These are phyloP conservation scores for Kryptolebias ocellatus DNA, from an alignment of 2,797 vertebrate genomes.

Conservation along the genomic window DNA sequence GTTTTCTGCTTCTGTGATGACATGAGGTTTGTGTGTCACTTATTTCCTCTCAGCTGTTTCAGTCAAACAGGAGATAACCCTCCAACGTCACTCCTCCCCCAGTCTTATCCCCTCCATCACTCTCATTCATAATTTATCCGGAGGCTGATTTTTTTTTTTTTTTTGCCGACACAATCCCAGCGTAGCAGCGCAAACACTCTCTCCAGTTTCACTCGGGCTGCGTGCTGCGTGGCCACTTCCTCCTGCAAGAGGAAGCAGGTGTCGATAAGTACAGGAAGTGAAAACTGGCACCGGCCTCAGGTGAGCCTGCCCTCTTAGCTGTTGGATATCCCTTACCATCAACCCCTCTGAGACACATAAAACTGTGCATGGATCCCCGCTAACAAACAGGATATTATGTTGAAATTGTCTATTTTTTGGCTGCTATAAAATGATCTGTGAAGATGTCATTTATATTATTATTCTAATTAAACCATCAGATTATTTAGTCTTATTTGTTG, in stretches of 20 bases:
- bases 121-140: constrained; percentile 84
- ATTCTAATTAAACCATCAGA: too few species aligned
- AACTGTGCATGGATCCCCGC: neutral
- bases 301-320: constrained; percentile 75
- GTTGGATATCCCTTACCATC: constrained; percentile 70
- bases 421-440: too few species aligned
- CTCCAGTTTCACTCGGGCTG: constrained; percentile 74
- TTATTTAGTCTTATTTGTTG: too few species aligned
- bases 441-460: too few species aligned
- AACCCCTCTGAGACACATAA: constrained; percentile 15
- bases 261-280: constrained; percentile 84
- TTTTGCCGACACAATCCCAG: constrained; percentile 77
- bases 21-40: constrained; percentile 35
- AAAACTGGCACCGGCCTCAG: constrained; percentile 78
- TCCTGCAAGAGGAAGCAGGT: constrained; percentile 80
- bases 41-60: constrained; percentile 74
- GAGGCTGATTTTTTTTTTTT: constrained; percentile 63
- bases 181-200: constrained; percentile 72
- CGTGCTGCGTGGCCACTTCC: constrained; percentile 77
- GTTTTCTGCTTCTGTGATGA: neutral
- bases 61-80: constrained; percentile 74
- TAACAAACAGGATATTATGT: neutral
- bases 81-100: constrained; percentile 61
- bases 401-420: neutral
- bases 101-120: constrained; percentile 73